phyloP scores from a whole-genome alignment of 2,113 vertebrate genomes.

The Tylochromis polylepis region DNA sequence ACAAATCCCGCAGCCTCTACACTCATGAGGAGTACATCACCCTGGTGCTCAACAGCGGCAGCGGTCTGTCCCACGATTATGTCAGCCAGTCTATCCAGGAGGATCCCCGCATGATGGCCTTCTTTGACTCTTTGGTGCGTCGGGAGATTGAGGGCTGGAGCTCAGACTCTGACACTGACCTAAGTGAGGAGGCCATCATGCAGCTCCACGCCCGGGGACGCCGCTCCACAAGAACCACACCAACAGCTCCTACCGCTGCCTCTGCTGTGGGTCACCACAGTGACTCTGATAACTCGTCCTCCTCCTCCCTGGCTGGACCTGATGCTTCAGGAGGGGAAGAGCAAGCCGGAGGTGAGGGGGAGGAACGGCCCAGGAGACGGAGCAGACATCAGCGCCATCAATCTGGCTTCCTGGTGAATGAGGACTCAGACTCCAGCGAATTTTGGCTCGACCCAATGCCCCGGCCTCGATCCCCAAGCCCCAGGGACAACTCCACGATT shows the following conservation, averaged over 20 bases:
- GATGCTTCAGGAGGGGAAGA: slow-evolving; percentile 52
- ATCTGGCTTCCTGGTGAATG: slow-evolving; percentile 86
- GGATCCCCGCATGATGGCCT: slow-evolving; percentile 98
- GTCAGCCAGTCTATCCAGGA: slow-evolving; percentile 97
- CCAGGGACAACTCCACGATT: slow-evolving; percentile 82
- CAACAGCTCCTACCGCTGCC: not conserved
- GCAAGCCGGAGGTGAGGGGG: slow-evolving; percentile 1
- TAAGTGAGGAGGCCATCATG: slow-evolving; percentile 92
- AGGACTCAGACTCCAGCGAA: slow-evolving; percentile 80
- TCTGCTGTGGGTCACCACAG: slow-evolving; percentile 50
- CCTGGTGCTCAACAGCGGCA: slow-evolving; percentile 95
- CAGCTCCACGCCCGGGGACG: slow-evolving; percentile 90
- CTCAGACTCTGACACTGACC: slow-evolving; percentile 91
- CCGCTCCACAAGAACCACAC: slow-evolving; percentile 43
- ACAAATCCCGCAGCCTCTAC: slow-evolving; percentile 92
- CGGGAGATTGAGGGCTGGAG: slow-evolving; percentile 98
- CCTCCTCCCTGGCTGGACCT: slow-evolving; percentile 74
- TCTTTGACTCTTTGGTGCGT: slow-evolving; percentile 96
- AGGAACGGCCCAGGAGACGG: slow-evolving; percentile 31
- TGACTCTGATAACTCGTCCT: slow-evolving; percentile 85
- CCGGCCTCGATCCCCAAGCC: slow-evolving; percentile 87
- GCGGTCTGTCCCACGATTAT: slow-evolving; percentile 94
- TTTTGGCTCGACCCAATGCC: slow-evolving; percentile 87
- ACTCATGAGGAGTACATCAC: slow-evolving; percentile 98
- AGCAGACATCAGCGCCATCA: slow-evolving; percentile 63